Percentiles rank a stretch among this genome's conserved stretches.
Conservation (phyloP, 2,113 vertebrate species). For the Argyrosomus japonicus region DNA sequence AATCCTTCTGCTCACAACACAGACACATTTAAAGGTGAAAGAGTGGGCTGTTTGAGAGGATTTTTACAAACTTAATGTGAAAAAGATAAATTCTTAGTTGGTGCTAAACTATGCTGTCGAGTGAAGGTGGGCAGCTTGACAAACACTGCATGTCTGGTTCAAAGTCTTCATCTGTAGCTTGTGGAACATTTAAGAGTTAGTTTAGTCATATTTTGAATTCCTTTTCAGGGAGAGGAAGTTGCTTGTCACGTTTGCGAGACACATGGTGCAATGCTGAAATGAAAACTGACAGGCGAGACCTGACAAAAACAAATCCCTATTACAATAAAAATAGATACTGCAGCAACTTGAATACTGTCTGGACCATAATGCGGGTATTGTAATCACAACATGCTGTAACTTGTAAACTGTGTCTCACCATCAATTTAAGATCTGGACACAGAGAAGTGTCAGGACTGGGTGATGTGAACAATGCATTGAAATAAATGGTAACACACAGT, state of each 20-base stretch:
- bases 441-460: neutral
- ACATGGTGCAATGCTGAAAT: constrained; percentile 13
- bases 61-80: constrained; percentile 5
- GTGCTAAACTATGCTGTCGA: neutral
- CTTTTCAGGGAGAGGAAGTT: constrained; percentile 46
- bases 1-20: neutral
- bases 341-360: neutral
- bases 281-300: constrained; percentile 6
- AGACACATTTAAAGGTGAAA: constrained; percentile 1
- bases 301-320: neutral
- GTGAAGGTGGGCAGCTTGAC: neutral
- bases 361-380: neutral
- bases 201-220: constrained; percentile 45
- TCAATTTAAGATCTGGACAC: neutral
- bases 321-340: neutral
- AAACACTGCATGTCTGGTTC: neutral
- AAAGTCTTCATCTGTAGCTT: neutral
- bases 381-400: constrained; percentile 4
- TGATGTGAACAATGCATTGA: neutral
- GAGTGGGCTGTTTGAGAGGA: neutral
- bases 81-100: constrained; percentile 3
- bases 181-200: neutral
- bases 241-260: neutral
- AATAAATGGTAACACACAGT: neutral
- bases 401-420: neutral